Percentiles rank a stretch among this genome's conserved stretches.
These are phyloP conservation scores for Euzophera pinguis DNA, from an alignment of 2,888 invertebrate genomes.

Conservation along the genomic window DNA sequence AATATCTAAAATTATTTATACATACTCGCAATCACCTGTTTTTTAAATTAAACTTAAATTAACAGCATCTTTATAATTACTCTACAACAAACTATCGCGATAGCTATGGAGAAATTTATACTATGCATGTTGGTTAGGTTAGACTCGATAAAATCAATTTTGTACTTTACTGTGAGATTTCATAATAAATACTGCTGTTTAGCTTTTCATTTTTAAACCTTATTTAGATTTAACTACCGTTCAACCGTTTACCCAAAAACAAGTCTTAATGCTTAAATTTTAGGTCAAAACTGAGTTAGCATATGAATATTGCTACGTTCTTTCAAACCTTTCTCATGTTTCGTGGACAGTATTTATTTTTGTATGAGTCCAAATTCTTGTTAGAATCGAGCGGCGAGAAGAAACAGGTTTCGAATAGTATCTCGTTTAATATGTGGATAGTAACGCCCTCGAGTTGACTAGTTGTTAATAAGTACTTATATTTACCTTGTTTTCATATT, in stretches of 20 bases:
- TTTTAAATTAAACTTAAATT: conserved; percentile 47
- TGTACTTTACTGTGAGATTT: conserved; percentile 71
- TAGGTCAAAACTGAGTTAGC: conserved; percentile 48
- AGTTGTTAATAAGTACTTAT: conserved; percentile 53
- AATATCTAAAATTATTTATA: neutral
- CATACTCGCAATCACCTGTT: conserved; percentile 27
- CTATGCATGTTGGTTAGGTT: conserved; percentile 48
- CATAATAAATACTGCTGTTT: conserved; percentile 73
- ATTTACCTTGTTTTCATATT: conserved; percentile 49
- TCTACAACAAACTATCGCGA: conserved; percentile 31
- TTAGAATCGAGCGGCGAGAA: conserved; percentile 66
- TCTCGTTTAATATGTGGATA: conserved; percentile 69
- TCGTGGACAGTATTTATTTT: conserved; percentile 76
- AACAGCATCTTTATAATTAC: conserved; percentile 49
- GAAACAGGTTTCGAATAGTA: conserved; percentile 69
- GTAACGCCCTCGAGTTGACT: conserved; percentile 65
- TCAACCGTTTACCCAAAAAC: conserved; percentile 40
- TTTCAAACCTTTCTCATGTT: conserved; percentile 65
- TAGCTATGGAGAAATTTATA: conserved; percentile 50
- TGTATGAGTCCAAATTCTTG: conserved; percentile 74
- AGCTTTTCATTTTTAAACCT: conserved; percentile 56
- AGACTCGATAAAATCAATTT: conserved; percentile 71
- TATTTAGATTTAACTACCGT: conserved; percentile 52
- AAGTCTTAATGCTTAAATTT: conserved; percentile 49
- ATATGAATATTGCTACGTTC: conserved; percentile 49